These are phyloP conservation scores for Alaudala cheleensis DNA, from an alignment of 2,113 vertebrate species.

Conservation along the genomic window DNA sequence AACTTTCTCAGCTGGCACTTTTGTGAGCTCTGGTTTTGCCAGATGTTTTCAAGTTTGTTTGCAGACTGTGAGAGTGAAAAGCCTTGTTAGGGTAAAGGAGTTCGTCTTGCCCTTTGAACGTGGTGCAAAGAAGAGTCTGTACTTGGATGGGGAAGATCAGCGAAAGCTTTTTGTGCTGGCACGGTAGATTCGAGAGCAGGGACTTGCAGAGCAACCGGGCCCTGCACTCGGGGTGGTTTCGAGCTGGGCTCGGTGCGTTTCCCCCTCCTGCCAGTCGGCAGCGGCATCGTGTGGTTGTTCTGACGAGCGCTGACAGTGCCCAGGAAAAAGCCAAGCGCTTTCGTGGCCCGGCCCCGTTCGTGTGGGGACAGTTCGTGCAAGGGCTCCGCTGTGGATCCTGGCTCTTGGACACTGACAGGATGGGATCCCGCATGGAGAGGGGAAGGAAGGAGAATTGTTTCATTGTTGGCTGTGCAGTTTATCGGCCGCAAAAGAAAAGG, in stretches of 20 bases:
- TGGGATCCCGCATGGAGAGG: rapidly evolving
- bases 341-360: too few species aligned
- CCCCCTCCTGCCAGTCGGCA: neutral
- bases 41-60: neutral
- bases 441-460: neutral
- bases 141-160: neutral
- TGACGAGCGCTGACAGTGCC: neutral
- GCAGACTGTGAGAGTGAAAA: neutral
- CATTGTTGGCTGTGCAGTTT: neutral
- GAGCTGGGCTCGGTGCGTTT: neutral
- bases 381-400: neutral
- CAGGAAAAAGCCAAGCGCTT: neutral
- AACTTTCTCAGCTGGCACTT: neutral
- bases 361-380: neutral
- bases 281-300: neutral
- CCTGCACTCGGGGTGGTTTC: too few species aligned
- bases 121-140: neutral
- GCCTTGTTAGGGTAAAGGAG: neutral
- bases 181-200: neutral
- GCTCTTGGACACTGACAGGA: neutral
- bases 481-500: neutral
- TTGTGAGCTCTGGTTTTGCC: neutral
- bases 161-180: neutral
- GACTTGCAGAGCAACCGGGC: neutral
- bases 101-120: neutral